Conservation (phyloP, 2,113 vertebrate genomes). For the Chamaetylas fuelleborni region DNA sequence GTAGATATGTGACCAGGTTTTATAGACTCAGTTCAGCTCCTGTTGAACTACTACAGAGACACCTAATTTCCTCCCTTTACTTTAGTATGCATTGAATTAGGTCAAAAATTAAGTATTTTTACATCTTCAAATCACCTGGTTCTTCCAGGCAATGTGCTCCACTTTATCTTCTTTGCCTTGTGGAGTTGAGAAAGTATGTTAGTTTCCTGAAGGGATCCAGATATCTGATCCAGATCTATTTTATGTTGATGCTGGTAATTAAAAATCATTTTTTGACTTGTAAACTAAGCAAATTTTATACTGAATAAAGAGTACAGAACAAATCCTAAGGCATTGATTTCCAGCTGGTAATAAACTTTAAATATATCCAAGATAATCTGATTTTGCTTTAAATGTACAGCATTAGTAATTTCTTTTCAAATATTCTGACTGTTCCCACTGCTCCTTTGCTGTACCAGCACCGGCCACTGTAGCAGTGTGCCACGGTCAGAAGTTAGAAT, state of each 20-base stretch:
- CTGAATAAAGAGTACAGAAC: conserved; percentile 20
- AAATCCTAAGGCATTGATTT: conserved; percentile 34
- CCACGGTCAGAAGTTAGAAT: neutral
- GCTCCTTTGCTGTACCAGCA: neutral
- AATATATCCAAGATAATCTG: conserved; percentile 30
- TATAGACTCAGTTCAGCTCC: neutral
- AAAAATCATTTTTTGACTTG: conserved; percentile 48
- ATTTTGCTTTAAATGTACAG: neutral
- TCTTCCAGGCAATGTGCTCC: conserved; percentile 2
- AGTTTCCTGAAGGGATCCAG: conserved; percentile 8
- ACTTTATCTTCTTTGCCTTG: conserved; percentile 41
- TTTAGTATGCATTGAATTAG: neutral
- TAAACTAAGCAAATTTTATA: conserved; percentile 45
- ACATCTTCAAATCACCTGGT: conserved; percentile 20
- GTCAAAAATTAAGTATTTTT: conserved; percentile 7
- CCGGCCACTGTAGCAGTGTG: neutral
- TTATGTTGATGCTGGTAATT: conserved; percentile 24
- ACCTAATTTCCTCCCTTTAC: neutral
- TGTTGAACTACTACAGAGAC: neutral
- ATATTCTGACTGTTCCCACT: neutral
- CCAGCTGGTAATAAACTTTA: neutral
- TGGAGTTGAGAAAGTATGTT: conserved; percentile 17
- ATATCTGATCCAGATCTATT: conserved; percentile 49
- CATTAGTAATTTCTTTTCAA: conserved; percentile 11
- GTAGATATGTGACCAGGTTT: neutral